Evolutionary conservation across 2,888 invertebrate genomes (phyloP), one percentile per base, ranked within the genome.

Genomic region (Mermis nigrescens): DNA sequence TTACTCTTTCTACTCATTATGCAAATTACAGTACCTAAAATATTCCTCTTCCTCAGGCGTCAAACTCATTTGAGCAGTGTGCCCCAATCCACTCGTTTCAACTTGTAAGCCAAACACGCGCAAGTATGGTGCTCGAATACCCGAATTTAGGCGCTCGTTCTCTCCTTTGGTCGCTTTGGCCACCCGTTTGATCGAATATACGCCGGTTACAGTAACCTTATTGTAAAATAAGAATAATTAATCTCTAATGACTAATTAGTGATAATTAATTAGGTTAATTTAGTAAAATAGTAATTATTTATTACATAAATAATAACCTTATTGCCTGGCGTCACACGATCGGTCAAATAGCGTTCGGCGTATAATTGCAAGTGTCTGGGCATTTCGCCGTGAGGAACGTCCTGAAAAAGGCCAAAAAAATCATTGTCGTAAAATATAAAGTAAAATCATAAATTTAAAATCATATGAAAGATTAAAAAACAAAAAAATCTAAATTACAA

Each of bases 321-420:
- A 68, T 95, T 95, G 0, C 98, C 98, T 7, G 98, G 98, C 0
- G 94, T 91, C 22, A 90, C 86, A 65, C 83, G 81, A 73, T 99
- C 98, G 72, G 94, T 92, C 60, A 98, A 77, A 71, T 83, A 83
- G 59, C 79, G 78, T 66, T 31, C 98, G 69, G 86, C 86, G 74
- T 88, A 99, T 3, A 99, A 78, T 65, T 88, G 86, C 68, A 98
- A 77, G 74, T 98, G 95, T 0, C 98, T 81, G 0, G 98, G 95
- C 80, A 98, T 86, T 78, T 99, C 98, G 53, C 98, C 95, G 70
- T 94, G 91, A 0, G 91, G 91, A 61, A 89, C 84, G 63, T 82
- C 82, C n/a, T n/a, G n/a, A n/a, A n/a, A n/a, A n/a, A n/a, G n/a
- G n/a, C n/a, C n/a, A n/a, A n/a, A n/a, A n/a, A n/a, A n/a, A n/a